Percentiles rank a stretch among this genome's conserved stretches.
These are phyloP conservation scores for Sinonovacula constricta DNA, from an alignment of 1,140 invertebrate species.

Conservation along the genomic window DNA sequence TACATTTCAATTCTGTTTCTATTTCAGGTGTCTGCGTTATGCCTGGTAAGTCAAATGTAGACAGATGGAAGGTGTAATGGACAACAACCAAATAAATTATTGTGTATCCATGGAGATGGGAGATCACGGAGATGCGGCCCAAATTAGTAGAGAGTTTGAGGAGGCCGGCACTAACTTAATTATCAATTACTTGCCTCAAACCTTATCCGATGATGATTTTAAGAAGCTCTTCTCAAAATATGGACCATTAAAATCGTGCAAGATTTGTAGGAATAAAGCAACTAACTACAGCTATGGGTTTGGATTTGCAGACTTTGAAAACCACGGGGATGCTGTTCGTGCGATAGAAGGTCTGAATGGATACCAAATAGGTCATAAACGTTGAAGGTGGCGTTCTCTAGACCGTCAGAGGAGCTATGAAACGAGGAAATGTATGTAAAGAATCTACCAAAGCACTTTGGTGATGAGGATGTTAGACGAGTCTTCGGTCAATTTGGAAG, in stretches of 20 bases:
- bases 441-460: neutral
- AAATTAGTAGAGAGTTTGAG: too few relatives aligned
- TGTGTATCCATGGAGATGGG: slow-evolving; percentile 7
- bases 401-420: slow-evolving; percentile 29
- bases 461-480: slow-evolving; percentile 15
- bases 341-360: slow-evolving; percentile 33
- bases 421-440: slow-evolving; percentile 32
- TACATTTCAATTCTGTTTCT: neutral
- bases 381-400: slow-evolving; percentile 30
- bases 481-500: slow-evolving; percentile 31
- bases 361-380: slow-evolving; percentile 30
- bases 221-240: slow-evolving; percentile 18
- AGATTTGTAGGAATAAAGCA: neutral
- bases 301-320: slow-evolving; percentile 25
- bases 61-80: slow-evolving; percentile 7
- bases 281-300: slow-evolving; percentile 7
- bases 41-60: neutral
- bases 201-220: slow-evolving; percentile 29
- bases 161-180: slow-evolving; percentile 6
- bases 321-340: neutral
- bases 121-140: neutral
- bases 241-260: slow-evolving; percentile 1
- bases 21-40: neutral
- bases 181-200: slow-evolving; percentile 27
- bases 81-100: slow-evolving; percentile 22